Conservation (phyloP, 2,797 vertebrate species). For the Leptoclinus maculatus region DNA sequence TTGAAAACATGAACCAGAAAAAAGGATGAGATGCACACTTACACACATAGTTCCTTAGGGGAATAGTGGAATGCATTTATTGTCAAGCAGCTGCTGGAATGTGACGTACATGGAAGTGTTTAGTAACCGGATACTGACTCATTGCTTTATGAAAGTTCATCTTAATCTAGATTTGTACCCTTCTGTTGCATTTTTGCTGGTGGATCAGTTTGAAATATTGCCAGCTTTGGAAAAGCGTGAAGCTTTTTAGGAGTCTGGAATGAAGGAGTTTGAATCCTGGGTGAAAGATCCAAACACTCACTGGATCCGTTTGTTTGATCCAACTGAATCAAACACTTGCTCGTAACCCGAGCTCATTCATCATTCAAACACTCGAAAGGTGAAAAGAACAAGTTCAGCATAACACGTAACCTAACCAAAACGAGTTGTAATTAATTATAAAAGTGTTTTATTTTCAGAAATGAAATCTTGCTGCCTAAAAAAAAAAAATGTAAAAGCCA, state of each 20-base stretch:
- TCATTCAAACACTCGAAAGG: neutral
- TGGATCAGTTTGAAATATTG: slow-evolving; percentile 60
- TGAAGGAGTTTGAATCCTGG: slow-evolving; percentile 32
- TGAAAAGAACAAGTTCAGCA: neutral
- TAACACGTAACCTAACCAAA: neutral
- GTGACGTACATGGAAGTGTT: slow-evolving; percentile 52
- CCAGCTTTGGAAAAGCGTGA: slow-evolving; percentile 44
- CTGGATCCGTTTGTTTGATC: slow-evolving; percentile 2
- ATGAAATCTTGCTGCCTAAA: neutral
- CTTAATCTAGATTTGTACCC: slow-evolving; percentile 47
- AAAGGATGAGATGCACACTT: neutral
- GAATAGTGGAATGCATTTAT: slow-evolving; percentile 46
- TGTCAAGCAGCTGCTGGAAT: slow-evolving; percentile 51
- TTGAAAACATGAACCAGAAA: slow-evolving; percentile 20
- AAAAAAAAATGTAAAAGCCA: neutral
- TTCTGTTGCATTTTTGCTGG: slow-evolving; percentile 13
- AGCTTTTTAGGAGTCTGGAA: slow-evolving; percentile 15
- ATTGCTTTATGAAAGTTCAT: slow-evolving; percentile 55
- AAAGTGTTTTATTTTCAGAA: neutral
- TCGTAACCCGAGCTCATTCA: too few relatives aligned
- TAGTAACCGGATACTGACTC: slow-evolving; percentile 51
- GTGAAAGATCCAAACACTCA: slow-evolving; percentile 31
- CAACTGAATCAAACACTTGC: slow-evolving; percentile 11
- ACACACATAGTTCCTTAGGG: neutral
- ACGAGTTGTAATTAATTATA: neutral